phyloP scores from a whole-genome alignment of 2,888 invertebrate species.

The Gonocerus acuteangulatus region DNA sequence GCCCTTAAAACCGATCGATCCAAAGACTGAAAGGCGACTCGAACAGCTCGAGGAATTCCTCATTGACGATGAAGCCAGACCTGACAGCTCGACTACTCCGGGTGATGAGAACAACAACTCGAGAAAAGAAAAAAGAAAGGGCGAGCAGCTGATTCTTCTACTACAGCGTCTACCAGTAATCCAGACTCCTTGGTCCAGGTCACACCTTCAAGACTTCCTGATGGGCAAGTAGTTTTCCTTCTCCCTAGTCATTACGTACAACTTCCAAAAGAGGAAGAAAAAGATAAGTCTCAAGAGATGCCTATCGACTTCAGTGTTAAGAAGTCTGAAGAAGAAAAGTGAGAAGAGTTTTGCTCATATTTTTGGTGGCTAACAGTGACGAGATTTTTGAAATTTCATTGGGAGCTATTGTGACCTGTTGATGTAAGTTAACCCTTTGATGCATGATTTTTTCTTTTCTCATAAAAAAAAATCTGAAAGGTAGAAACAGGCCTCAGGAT shows the following conservation, averaged over 20 bases:
- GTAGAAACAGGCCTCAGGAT: no score
- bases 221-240: conserved; percentile 55
- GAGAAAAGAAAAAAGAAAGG: conserved; percentile 26
- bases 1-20: conserved; percentile 34
- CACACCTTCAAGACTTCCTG: conserved; percentile 51
- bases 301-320: conserved; percentile 40
- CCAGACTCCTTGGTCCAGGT: conserved; percentile 40
- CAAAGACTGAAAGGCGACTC: conserved; percentile 40
- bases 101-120: conserved; percentile 47
- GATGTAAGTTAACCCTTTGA: no score
- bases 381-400: no score
- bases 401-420: no score
- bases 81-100: conserved; percentile 44
- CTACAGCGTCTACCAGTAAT: conserved; percentile 28
- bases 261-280: conserved; percentile 45
- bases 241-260: conserved; percentile 56
- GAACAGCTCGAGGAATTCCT: conserved; percentile 39
- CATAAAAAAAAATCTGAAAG: no score
- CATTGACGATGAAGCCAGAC: conserved; percentile 30
- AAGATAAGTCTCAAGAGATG: conserved; percentile 37
- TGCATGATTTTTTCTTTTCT: no score
- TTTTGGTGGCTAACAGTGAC: no score
- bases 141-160: conserved; percentile 30
- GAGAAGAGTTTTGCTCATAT: conserved; percentile 40
- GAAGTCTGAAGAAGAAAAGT: conserved; percentile 35